Percentiles rank a stretch among this genome's conserved stretches.
phyloP scores from a whole-genome alignment of 2,888 invertebrate genomes.

The Drosophila melanosoma region DNA sequence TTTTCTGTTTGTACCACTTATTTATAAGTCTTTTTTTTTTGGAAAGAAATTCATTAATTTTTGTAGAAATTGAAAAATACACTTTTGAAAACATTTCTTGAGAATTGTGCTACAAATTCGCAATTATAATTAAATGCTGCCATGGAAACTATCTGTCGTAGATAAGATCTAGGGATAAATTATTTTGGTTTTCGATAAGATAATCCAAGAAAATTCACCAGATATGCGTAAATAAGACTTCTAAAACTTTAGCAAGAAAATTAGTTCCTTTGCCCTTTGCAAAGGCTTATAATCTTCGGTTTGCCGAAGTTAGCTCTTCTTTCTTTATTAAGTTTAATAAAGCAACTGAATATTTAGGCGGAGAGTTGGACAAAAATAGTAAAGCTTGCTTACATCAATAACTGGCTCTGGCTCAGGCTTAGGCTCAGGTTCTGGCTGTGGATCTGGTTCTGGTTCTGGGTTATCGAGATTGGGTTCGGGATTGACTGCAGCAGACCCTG shows the following conservation, averaged over 20 bases:
- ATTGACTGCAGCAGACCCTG: conserved; percentile 9
- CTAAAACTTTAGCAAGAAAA: not conserved
- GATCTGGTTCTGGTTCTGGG: conserved; percentile 30
- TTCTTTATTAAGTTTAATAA: conserved; percentile 21
- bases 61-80: not conserved
- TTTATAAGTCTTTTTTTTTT: no score
- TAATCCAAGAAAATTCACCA: not conserved
- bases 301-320: conserved; percentile 15
- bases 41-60: not conserved
- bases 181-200: not conserved
- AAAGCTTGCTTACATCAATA: conserved; percentile 61
- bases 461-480: conserved; percentile 28
- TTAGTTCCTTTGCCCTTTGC: not conserved
- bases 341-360: conserved; percentile 8
- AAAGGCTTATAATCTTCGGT: conserved; percentile 15
- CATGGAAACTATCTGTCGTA: not conserved
- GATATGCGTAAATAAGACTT: not conserved
- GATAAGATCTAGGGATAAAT: not conserved
- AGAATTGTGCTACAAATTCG: not conserved
- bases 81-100: not conserved
- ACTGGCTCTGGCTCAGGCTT: conserved; percentile 30
- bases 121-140: not conserved
- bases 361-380: conserved; percentile 23
- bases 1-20: not conserved
- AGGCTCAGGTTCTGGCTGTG: conserved; percentile 20